Evolutionary conservation across 2,113 vertebrate species (phyloP).

Genomic region (Micronisus gabar): DNA sequence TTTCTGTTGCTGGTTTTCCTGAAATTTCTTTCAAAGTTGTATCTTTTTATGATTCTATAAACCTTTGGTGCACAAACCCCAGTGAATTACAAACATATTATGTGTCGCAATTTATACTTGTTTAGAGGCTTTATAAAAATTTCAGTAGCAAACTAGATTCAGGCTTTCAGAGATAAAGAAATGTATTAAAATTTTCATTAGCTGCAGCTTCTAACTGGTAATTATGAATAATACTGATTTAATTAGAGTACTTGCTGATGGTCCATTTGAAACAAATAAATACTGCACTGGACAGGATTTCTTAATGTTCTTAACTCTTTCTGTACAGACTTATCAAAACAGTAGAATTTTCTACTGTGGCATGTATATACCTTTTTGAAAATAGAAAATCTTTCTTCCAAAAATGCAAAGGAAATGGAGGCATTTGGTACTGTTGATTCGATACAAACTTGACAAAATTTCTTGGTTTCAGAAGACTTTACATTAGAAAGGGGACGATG

Average conservation of each 20-base stretch:
- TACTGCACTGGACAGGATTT: neutral
- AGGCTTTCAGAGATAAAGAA: constrained; percentile 41
- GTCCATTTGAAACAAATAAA: neutral
- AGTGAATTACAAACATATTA: neutral
- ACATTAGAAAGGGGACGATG: neutral
- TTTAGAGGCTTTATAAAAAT: constrained; percentile 58
- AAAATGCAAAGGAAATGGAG: neutral
- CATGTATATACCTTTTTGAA: neutral
- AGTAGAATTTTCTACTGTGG: neutral
- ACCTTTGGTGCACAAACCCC: neutral
- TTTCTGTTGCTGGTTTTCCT: neutral
- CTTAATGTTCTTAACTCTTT: neutral
- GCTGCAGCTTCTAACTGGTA: constrained; percentile 17
- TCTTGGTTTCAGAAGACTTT: neutral
- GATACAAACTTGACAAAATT: neutral
- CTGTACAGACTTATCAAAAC: neutral
- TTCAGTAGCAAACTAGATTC: constrained; percentile 37
- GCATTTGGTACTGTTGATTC: neutral
- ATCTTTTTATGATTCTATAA: neutral
- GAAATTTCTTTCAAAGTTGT: neutral
- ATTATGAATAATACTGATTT: constrained; percentile 41
- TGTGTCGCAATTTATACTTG: constrained; percentile 15
- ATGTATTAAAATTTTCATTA: constrained; percentile 61
- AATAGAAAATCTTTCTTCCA: neutral
- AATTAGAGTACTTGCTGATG: constrained; percentile 3